These are phyloP conservation scores for Athene cunicularia DNA, from an alignment of 2,113 vertebrate species.

Conservation along the genomic window DNA sequence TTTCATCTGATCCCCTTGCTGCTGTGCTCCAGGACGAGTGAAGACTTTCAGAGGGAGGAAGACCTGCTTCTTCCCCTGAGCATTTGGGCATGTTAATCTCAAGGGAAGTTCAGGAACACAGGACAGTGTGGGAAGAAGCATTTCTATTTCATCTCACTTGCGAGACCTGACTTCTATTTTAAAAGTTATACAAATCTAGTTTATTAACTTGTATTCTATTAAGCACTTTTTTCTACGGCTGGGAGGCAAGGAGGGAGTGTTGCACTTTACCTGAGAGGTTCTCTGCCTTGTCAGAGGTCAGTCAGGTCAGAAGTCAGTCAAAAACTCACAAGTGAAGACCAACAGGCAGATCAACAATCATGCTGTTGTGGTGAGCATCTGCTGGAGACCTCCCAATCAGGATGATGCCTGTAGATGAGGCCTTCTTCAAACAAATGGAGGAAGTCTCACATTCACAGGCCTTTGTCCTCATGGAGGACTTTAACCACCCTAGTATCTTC, in stretches of 20 bases:
- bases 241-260: background rate
- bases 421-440: background rate
- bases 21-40: background rate
- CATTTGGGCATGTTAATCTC: background rate
- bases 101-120: background rate
- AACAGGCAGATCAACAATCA: background rate
- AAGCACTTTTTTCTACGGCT: background rate
- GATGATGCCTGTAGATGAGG: background rate
- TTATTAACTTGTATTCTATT: background rate
- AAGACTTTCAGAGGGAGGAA: background rate
- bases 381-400: background rate
- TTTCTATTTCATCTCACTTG: background rate
- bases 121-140: background rate
- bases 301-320: background rate
- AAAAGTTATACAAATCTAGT: background rate
- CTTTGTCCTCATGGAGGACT: background rate
- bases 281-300: background rate
- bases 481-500: background rate
- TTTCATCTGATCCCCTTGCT: background rate
- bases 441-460: background rate
- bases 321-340: background rate
- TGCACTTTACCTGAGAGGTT: background rate
- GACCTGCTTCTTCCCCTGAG: background rate
- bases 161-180: background rate
- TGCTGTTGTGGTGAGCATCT: background rate